Percentiles rank a stretch among this genome's conserved stretches.
Evolutionary conservation across 2,888 invertebrate species (phyloP).

Genomic region (Protonemura montana): DNA sequence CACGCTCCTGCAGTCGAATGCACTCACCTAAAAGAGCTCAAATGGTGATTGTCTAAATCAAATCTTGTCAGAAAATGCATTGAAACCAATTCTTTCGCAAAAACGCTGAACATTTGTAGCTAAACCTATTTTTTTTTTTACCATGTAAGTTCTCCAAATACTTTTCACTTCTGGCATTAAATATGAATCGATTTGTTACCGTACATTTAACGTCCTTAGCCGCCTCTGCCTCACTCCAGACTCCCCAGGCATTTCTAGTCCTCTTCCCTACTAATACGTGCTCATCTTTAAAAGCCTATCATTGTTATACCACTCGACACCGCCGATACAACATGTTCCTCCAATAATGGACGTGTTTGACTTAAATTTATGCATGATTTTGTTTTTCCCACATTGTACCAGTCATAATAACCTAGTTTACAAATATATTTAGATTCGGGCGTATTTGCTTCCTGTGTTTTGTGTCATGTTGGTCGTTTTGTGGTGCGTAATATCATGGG

Average conservation of each 20-base stretch:
- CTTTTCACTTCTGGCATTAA: no score
- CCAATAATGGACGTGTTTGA: background rate
- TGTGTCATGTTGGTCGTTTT: background rate
- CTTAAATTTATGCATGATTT: background rate
- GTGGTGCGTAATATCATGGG: constrained; percentile 5
- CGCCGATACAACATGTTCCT: background rate
- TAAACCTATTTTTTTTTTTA: no score
- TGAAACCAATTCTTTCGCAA: background rate
- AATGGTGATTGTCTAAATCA: background rate
- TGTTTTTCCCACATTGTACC: background rate
- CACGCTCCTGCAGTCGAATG: background rate
- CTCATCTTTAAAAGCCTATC: background rate
- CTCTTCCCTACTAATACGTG: background rate
- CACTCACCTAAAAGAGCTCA: background rate
- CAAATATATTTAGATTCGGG: background rate
- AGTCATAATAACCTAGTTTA: constrained; percentile 5
- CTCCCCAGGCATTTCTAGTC: background rate
- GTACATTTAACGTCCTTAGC: background rate
- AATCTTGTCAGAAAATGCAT: background rate
- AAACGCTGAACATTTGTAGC: no score
- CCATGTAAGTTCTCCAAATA: no score
- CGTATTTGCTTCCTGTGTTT: background rate
- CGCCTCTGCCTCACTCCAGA: no score
- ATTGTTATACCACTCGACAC: background rate
- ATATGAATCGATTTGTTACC: background rate